These are phyloP conservation scores for Lapara coniferarum DNA, from an alignment of 2,888 invertebrate species.

Conservation along the genomic window DNA sequence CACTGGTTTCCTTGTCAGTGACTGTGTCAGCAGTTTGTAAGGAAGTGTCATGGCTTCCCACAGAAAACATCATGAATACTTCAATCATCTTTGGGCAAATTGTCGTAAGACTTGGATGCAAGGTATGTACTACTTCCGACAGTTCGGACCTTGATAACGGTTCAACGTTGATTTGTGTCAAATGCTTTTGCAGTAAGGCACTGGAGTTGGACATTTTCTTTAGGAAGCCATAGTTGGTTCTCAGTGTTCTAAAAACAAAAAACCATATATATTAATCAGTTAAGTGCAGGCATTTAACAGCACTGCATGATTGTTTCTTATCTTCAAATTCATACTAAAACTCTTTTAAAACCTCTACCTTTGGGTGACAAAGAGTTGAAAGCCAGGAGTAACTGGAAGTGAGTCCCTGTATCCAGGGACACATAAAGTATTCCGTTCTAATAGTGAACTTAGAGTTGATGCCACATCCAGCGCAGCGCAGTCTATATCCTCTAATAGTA, in stretches of 20 bases:
- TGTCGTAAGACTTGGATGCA: constrained; percentile 88
- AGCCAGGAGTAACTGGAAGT: constrained; percentile 91
- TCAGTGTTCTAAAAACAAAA: constrained; percentile 78
- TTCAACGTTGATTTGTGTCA: constrained; percentile 91
- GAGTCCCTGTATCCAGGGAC: constrained; percentile 95
- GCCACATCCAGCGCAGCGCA: constrained; percentile 96
- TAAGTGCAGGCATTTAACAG: too few relatives aligned
- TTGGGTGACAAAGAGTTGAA: constrained; percentile 96
- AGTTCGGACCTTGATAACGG: constrained; percentile 90
- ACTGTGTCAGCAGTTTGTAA: constrained; percentile 64
- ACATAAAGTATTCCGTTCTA: constrained; percentile 91
- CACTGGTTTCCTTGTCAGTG: constrained; percentile 49
- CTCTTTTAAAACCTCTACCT: constrained; percentile 71
- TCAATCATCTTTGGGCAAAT: constrained; percentile 90
- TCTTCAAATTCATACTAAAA: neutral
- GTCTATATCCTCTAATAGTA: constrained; percentile 97
- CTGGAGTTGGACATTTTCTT: constrained; percentile 86
- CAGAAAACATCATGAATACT: constrained; percentile 92
- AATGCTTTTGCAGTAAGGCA: constrained; percentile 90
- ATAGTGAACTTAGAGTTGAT: constrained; percentile 91
- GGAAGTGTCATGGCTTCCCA: constrained; percentile 85
- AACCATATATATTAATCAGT: neutral
- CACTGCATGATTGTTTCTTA: too few relatives aligned
- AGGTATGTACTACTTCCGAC: constrained; percentile 86
- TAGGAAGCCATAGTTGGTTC: constrained; percentile 85